A percentile compares a stretch with the other conserved stretches of the same genome.
Evolutionary conservation across 2,888 invertebrate genomes (phyloP).

Genomic region (Ectropis crepuscularia): DNA sequence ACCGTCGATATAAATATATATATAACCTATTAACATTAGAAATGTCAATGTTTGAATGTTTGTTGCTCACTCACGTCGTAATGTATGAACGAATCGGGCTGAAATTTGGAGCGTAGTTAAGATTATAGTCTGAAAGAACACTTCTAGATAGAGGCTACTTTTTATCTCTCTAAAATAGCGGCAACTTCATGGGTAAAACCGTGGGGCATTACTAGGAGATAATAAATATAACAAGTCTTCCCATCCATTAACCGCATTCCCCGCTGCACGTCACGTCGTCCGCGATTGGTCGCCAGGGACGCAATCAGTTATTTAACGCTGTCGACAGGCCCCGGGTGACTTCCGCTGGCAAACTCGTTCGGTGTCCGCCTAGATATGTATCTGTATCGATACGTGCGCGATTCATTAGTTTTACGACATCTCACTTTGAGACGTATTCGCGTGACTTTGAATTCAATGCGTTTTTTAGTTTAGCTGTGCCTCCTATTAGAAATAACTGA

Average conservation of each 20-base stretch:
- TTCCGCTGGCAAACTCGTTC: constrained; percentile 9
- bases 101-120: not conserved
- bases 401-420: not conserved
- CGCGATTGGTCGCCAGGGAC: constrained; percentile 58
- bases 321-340: constrained; percentile 46
- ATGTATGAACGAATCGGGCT: not conserved
- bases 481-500: no score
- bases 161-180: no score
- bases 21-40: no score
- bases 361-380: not conserved
- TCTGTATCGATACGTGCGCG: not conserved
- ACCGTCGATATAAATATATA: no score
- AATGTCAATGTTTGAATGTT: no score
- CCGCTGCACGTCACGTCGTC: constrained; percentile 22
- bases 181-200: not conserved
- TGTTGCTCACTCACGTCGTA: no score
- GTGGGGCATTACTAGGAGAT: no score
- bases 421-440: not conserved
- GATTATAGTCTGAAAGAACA: no score
- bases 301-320: constrained; percentile 65
- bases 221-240: not conserved
- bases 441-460: no score
- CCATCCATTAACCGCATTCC: constrained; percentile 29
- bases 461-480: no score
- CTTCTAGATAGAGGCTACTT: no score